Base-by-base conservation (phyloP, 2,113 vertebrate genomes). In the Mastomys coucha region DNA sequence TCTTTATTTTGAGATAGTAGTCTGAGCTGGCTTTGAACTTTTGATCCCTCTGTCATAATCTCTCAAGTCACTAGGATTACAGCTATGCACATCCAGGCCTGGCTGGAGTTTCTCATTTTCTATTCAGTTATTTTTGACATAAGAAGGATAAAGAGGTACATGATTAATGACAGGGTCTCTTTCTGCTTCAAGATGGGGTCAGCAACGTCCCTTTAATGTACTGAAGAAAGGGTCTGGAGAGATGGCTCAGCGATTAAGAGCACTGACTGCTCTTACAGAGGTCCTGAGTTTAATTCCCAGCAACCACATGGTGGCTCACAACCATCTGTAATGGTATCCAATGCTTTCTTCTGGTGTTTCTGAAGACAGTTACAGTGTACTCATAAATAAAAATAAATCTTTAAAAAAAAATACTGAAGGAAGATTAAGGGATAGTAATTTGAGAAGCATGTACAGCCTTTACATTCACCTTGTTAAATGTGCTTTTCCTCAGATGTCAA, bases 401-500 rank as follows among this genome's bases (percentile, higher is more conserved):
- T 22, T 65, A 65, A 63, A 19, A 17, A 20, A 58, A 65, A 24
- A 73, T 53, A 45, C 39, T 24, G 39, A 51, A 1, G 36, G 67
- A 49, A 49, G 63, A 24, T 13, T n/a, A 45, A 33, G 5, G 10
- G 3, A 2, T 36, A 5, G n/a, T 0, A 2, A 16, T 33, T 6
- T 69, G 24, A 9, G 67, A 70, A 36, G 8, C 58, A 42, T 11
- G 0, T 39, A 1, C 24, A 65, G 0, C 33, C 58, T 85, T 91
- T 89, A 65, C 1, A 0, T 24, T 53, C 19, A 26, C 78, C 11
- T 51, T 24, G 11, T 88, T 75, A 36, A 17, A 2, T 91, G 20
- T 94, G 84, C 88, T 88, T 94, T 81, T 88, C 20, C 60, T 73
- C 78, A 99, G 99, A 75, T 97, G 91, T 77, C 0, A 6, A 60